Conservation (phyloP, 2,797 vertebrate species). For the Sebastes iracundus region DNA sequence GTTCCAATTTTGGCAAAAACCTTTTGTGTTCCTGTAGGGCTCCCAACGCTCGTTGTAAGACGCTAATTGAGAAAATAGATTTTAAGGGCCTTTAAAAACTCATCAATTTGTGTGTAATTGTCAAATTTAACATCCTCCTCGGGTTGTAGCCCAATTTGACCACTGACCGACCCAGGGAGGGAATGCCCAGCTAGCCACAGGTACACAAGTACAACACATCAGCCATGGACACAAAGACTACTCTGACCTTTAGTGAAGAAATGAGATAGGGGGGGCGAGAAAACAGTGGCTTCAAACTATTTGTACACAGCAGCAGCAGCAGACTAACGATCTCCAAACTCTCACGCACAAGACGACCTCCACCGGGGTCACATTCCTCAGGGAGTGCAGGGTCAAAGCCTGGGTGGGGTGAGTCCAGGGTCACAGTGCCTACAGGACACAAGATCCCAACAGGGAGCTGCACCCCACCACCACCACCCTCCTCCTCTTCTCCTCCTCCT, state of each 20-base stretch:
- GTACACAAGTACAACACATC: not conserved
- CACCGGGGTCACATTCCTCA: constrained; percentile 82
- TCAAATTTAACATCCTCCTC: not conserved
- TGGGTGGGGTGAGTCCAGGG: constrained; percentile 78
- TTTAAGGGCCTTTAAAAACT: not conserved
- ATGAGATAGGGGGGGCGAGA: not conserved
- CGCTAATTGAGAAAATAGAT: not conserved
- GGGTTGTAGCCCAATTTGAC: not conserved
- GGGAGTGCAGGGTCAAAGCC: constrained; percentile 79
- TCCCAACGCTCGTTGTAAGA: not conserved
- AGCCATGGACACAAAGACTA: not conserved
- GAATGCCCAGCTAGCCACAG: not conserved
- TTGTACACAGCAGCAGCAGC: constrained; percentile 29
- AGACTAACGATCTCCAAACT: constrained; percentile 60
- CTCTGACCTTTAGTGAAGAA: constrained; percentile 24
- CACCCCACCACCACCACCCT: not conserved
- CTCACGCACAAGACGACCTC: constrained; percentile 68
- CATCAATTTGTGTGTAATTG: not conserved
- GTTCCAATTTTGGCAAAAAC: not conserved
- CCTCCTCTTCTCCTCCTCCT: not conserved
- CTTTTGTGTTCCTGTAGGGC: not conserved
- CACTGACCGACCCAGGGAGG: not conserved
- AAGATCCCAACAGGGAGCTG: constrained; percentile 50
- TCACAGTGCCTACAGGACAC: constrained; percentile 76
- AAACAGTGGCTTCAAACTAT: constrained; percentile 22